These are phyloP conservation scores for Himalopsyche kuldschensis DNA, from an alignment of 2,888 invertebrate genomes.

Conservation along the genomic window DNA sequence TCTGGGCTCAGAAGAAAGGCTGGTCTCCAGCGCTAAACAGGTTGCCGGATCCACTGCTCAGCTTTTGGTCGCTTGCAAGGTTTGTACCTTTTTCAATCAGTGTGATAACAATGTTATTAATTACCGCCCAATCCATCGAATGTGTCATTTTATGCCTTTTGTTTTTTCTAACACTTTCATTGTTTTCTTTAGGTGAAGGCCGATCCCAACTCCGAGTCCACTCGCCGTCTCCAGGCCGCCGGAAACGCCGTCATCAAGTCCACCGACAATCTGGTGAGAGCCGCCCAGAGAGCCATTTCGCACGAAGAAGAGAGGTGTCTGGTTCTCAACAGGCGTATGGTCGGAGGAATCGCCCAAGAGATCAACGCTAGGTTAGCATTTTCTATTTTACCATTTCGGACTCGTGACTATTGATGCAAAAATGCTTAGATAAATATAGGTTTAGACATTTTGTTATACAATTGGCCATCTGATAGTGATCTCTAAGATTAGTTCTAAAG, in stretches of 20 bases:
- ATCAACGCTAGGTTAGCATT: conserved; percentile 76
- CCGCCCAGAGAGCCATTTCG: conserved; percentile 90
- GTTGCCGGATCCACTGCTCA: conserved; percentile 98
- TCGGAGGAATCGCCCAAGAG: conserved; percentile 96
- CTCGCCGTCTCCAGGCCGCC: conserved; percentile 86
- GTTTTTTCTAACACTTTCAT: too few relatives aligned
- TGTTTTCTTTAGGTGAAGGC: conserved; percentile 71
- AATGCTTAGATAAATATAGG: too few relatives aligned
- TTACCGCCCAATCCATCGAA: too few relatives aligned
- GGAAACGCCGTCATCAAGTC: conserved; percentile 97
- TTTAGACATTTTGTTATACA: too few relatives aligned
- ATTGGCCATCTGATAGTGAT: too few relatives aligned
- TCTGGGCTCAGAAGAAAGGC: conserved; percentile 88
- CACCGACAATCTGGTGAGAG: conserved; percentile 94
- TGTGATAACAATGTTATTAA: too few relatives aligned
- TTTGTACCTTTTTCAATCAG: too few relatives aligned
- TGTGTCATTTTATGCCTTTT: not conserved
- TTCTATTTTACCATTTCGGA: not conserved
- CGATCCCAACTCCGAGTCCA: conserved; percentile 92
- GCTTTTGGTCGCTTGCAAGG: conserved; percentile 96
- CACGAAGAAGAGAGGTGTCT: conserved; percentile 90
- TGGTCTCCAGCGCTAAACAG: conserved; percentile 94
- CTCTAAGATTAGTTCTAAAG: too few relatives aligned
- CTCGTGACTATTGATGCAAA: too few relatives aligned
- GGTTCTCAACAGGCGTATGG: conserved; percentile 89